Percentiles rank a stretch among this genome's conserved stretches.
Evolutionary conservation across 2,113 vertebrate genomes (phyloP).

Genomic region (Burhinus oedicnemus): DNA sequence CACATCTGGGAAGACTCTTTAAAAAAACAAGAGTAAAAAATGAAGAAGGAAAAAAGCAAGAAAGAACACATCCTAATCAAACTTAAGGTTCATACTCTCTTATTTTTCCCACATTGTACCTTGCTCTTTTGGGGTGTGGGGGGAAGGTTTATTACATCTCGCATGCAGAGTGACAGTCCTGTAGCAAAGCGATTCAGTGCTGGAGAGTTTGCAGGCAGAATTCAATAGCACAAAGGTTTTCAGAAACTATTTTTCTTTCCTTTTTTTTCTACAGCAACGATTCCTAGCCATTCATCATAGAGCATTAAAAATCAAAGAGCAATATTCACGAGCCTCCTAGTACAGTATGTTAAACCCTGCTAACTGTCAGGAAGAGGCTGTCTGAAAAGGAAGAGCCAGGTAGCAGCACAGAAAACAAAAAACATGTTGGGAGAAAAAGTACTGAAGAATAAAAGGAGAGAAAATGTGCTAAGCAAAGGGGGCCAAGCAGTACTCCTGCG

Average conservation of each 20-base stretch:
- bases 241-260: conserved; percentile 42
- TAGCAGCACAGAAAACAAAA: conserved; percentile 60
- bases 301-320: conserved; percentile 73
- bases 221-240: conserved; percentile 56
- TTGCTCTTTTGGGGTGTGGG: neutral
- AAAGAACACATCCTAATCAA: neutral
- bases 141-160: neutral
- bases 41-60: neutral
- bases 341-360: conserved; percentile 71
- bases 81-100: neutral
- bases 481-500: neutral
- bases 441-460: conserved; percentile 54
- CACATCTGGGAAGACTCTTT: neutral
- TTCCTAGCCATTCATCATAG: conserved; percentile 68
- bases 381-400: conserved; percentile 51
- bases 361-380: conserved; percentile 72
- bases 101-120: neutral
- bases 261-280: neutral
- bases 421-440: conserved; percentile 29
- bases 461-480: conserved; percentile 27
- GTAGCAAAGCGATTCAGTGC: neutral
- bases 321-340: conserved; percentile 74
- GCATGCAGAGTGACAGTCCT: neutral
- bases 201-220: conserved; percentile 51
- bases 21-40: neutral